Evolutionary conservation across 2,888 invertebrate species (phyloP), one percentile per base, ranked within the genome.

Genomic region (Epirrhoe alternata): DNA sequence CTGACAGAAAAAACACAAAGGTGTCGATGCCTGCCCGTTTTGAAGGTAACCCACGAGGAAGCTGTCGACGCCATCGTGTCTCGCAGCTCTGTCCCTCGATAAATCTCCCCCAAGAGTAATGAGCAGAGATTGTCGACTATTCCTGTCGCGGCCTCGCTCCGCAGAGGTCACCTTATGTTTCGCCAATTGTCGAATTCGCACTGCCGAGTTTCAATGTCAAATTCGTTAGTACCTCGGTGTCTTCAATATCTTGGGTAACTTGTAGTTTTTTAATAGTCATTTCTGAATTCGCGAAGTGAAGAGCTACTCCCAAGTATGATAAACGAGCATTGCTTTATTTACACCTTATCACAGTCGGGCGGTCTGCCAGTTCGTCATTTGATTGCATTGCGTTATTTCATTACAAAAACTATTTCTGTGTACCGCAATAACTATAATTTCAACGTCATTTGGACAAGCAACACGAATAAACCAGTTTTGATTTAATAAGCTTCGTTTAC

Each of bases 161-260:
- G 38, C 53, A 76, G 73, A 84, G 81, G 81, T 80, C 79, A 74
- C 66, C 47, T 47, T n/a, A 55, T 35, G 31, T 49, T 79, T 80
- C 80, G 77, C 81, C 80, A 79, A 79, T 78, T 80, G 79, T 77
- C 73, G 67, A 74, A 74, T 74, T 78, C 63, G 73, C 73, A 73
- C 74, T 73, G 71, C 70, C 70, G 45, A 69, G 60, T 65, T 74
- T 55, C 77, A 81, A 78, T 79, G 80, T 74, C 79, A 65, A 72
- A 73, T 70, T 74, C 65, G 16, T 61, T 58, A 55, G 52, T 33
- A 42, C 16, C 10, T 7, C 16, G 4, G 49, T 10, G 8, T 17
- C 49, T 24, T 47, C 14, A 14, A 42, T 42, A 10, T 4, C 12
- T 42, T 42, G 24, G 24, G 24, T 24, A 24, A 24, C 24, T 24